Base-by-base conservation (phyloP, 2,797 vertebrate genomes). In the Liasis olivaceus region DNA sequence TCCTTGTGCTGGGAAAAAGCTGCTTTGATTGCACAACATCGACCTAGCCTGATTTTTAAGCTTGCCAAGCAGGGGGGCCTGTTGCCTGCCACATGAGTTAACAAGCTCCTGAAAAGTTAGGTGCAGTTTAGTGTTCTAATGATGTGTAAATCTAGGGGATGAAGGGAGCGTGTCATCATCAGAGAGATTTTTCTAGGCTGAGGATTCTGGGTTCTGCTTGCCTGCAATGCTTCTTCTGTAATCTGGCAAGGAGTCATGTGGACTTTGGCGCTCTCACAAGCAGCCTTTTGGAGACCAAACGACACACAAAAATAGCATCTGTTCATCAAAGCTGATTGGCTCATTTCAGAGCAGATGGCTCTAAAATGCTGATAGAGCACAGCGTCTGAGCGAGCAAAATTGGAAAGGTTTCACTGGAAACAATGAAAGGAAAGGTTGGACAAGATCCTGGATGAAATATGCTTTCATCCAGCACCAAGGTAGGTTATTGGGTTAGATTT, bases 81-180 rank as follows among this genome's bases (percentile, higher is more conserved):
- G 95, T 92, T 92, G 69, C 87, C 84, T 89, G 91, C 85, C 94
- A 91, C 84, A 92, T 95, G 92, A 94, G 89, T 95, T 95, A 96
- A 96, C 92, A 91, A 96, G 95, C 88, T 96, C 94, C 94, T 95
- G 94, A 96, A 97, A 97, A 97, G 89, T 85, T 96, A 91, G 90
- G 63, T 96, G 84, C 90, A 91, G 62, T 95, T 92, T 96, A 47
- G 91, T 89, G 96, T 96, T 96, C 97, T 96, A 98, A 97, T 94
- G 93, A 96, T 90, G 96, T 93, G 89, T 95, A 97, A 97, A 97
- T 96, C 94, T 92, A 90, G 26, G 85, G 86, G 93, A 96, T 96
- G 95, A 97, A 96, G 95, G 93, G 94, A 95, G 86, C 93, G 91
- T 96, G 96, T 97, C 96, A 97, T 95, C 95, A 94, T 90, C 94